These are phyloP conservation scores for Phrynocephalus guinanensis DNA, from an alignment of 2,797 vertebrate genomes.

Conservation along the genomic window DNA sequence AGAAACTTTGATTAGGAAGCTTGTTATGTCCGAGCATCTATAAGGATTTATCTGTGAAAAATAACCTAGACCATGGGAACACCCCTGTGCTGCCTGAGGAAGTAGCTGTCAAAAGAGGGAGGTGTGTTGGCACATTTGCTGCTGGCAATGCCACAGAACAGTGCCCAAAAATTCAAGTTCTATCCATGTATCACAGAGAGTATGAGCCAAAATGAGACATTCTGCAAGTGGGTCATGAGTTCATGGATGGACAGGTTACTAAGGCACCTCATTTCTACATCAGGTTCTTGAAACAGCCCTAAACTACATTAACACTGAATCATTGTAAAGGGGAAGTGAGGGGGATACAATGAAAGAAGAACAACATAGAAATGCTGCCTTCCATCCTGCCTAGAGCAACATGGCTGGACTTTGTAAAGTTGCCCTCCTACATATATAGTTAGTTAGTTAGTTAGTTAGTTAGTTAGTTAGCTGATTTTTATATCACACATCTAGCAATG, in stretches of 20 bases:
- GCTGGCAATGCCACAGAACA: background rate
- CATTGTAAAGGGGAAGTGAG: background rate
- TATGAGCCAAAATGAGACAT: background rate
- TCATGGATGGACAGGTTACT: background rate
- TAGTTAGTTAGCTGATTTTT: no score
- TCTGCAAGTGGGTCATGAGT: background rate
- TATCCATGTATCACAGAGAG: background rate
- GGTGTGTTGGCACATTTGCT: background rate
- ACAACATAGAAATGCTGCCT: no score
- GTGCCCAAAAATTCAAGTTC: background rate
- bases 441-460: no score
- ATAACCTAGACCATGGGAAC: background rate
- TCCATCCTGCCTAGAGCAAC: no score
- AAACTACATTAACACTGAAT: background rate
- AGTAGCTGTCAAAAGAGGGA: background rate
- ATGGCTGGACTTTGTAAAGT: no score
- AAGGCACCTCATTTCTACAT: background rate
- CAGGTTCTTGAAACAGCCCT: background rate
- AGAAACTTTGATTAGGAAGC: background rate
- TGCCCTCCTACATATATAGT: no score
- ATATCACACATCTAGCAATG: no score
- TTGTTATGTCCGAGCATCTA: background rate
- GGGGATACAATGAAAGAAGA: no score
- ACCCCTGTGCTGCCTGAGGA: background rate
- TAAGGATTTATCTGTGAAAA: background rate